These are phyloP conservation scores for Nebria ingens DNA, from an alignment of 1,140 invertebrate species.

Conservation along the genomic window DNA sequence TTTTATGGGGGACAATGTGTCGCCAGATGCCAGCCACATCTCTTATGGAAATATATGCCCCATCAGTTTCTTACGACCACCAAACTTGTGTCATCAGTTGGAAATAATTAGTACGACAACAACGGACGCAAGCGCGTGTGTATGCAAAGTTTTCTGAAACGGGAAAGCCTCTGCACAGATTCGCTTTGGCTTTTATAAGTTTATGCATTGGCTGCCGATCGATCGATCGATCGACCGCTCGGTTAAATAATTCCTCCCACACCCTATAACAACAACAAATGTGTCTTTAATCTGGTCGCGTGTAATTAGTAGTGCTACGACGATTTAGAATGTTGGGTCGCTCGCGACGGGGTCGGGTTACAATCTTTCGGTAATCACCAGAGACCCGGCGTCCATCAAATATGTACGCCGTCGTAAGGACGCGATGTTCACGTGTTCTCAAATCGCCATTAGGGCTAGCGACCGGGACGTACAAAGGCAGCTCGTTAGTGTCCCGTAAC, in stretches of 20 bases:
- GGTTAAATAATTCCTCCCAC: too few relatives aligned
- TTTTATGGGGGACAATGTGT: slow-evolving; percentile 11
- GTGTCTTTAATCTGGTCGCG: neutral
- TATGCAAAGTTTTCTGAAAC: too few relatives aligned
- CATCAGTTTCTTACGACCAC: neutral
- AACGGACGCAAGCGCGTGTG: neutral
- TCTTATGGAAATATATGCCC: slow-evolving; percentile 5
- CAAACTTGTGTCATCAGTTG: neutral
- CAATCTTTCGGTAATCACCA: neutral
- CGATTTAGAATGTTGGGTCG: too few relatives aligned
- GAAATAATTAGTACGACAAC: neutral
- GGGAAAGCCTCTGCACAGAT: too few relatives aligned
- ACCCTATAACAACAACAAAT: too few relatives aligned
- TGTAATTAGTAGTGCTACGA: neutral
- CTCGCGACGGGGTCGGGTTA: neutral
- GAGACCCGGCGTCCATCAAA: neutral
- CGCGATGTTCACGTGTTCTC: neutral
- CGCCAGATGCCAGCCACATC: slow-evolving; percentile 5
- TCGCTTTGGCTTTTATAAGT: too few relatives aligned
- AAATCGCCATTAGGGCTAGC: neutral
- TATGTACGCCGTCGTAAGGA: neutral
- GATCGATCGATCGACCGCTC: too few relatives aligned
- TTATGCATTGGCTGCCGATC: too few relatives aligned
- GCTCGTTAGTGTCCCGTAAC: neutral
- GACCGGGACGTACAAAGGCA: neutral